Base-by-base conservation (phyloP, 2,888 invertebrate genomes). In the Galeopsomyia nigrocyanea region DNA sequence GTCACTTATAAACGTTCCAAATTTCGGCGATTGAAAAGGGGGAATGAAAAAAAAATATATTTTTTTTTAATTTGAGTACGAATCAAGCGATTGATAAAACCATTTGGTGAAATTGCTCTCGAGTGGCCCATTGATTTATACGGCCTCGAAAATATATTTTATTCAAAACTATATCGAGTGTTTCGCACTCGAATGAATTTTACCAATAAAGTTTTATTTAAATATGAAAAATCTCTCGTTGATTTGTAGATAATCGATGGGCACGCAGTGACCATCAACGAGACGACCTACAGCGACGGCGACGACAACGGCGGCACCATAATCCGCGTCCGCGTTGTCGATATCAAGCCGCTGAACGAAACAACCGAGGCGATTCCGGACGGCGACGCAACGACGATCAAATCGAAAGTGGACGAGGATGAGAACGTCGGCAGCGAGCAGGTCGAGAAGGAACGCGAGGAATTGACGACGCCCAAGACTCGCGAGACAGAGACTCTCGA, bases 261-360 rank as follows among this genome's bases (percentile, higher is more conserved):
- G 56, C 89, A 89, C 80, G 86, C 88, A 46, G 88, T 89, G 57
- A 88, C 88, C 46, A 87, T 89, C 73, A 90, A 90, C 80, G 88
- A 89, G 78, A 89, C 90, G 1, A 87, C 87, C 65, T 89, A 88
- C 82, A 82, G 83, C 53, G 83, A 86, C 56, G 86, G 86, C n/a
- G 86, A 87, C 76, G 86, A 86, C 39, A 74, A 77, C 14, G 80
- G 81, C 10, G 86, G 84, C 14, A 80, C 87, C 10, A 80, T 87
- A 74, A 84, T 88, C 80, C 87, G 88, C 76, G 85, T 89, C 1
- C 86, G 87, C 50, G 82, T 88, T 1, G 83, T 89, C 70, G 88
- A 89, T 76, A 85, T 89, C 6, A 84, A 86, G 75, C 89, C 88
- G 0, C 81, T 86, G 66, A 80, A 83, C 69, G 78, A 78, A 3